Evolutionary conservation across 2,797 vertebrate species (phyloP).

Genomic region (Dallia pectoralis): DNA sequence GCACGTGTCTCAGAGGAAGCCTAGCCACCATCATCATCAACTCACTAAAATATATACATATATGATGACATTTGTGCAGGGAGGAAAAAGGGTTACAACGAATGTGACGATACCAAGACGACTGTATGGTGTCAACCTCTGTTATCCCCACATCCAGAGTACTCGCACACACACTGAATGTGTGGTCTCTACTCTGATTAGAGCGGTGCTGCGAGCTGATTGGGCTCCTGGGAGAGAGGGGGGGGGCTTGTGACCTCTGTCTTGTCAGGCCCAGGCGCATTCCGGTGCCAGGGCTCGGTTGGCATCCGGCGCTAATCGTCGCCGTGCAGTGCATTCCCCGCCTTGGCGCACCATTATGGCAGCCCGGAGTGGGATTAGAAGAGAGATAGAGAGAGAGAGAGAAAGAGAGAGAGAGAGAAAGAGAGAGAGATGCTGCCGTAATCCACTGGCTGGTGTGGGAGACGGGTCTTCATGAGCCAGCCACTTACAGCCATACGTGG

Average conservation of each 20-base stretch:
- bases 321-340: not conserved
- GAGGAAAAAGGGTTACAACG: too few species aligned
- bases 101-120: too few species aligned
- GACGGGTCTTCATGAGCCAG: not conserved
- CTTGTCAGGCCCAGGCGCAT: slow-evolving; percentile 20
- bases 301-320: slow-evolving; percentile 16
- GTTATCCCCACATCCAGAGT: not conserved
- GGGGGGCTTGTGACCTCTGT: slow-evolving; percentile 4
- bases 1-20: too few species aligned
- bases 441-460: slow-evolving; percentile 4
- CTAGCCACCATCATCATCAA: too few species aligned
- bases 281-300: not conserved
- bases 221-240: slow-evolving; percentile 32
- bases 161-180: slow-evolving; percentile 2
- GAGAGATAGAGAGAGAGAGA: not conserved
- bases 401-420: too few species aligned
- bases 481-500: not conserved
- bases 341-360: not conserved
- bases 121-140: not conserved
- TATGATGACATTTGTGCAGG: too few species aligned
- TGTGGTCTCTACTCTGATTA: not conserved
- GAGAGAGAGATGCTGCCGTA: not conserved
- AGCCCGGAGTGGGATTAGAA: slow-evolving; percentile 4
- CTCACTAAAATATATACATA: too few species aligned
- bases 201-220: slow-evolving; percentile 18